These are phyloP conservation scores for Aporrectodea caliginosa DNA, from an alignment of 1,140 invertebrate genomes.

Conservation along the genomic window DNA sequence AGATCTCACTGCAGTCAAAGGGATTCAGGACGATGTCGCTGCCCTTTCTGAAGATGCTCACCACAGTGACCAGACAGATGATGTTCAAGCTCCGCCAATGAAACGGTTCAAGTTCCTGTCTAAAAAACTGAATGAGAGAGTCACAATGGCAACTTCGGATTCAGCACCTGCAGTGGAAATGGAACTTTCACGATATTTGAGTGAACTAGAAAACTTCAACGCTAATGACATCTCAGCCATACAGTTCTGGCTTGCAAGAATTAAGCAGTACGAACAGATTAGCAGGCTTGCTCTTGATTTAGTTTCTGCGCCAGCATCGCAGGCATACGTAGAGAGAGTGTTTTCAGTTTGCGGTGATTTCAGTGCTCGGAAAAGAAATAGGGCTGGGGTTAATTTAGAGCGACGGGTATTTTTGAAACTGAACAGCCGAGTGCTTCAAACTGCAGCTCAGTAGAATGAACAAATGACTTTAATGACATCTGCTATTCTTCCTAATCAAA, in stretches of 20 bases:
- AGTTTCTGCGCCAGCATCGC: neutral
- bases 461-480: too few species aligned
- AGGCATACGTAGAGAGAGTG: neutral
- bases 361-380: neutral
- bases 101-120: constrained; percentile 4
- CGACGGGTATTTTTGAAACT: constrained; percentile 4
- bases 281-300: constrained; percentile 4
- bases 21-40: neutral
- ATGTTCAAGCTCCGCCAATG: neutral
- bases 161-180: neutral
- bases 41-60: neutral
- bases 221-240: neutral
- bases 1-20: neutral
- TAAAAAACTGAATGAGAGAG: neutral
- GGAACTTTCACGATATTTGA: neutral
- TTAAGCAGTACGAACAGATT: neutral
- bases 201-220: neutral
- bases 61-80: too few species aligned
- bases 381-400: neutral
- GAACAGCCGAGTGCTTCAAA: too few species aligned
- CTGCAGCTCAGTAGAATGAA: too few species aligned
- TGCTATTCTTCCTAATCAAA: too few species aligned
- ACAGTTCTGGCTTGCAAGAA: neutral
- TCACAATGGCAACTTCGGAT: too few species aligned
- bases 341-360: constrained; percentile 10